Conservation (phyloP, 2,113 vertebrate genomes). For the Leptobrachium ailaonicum region DNA sequence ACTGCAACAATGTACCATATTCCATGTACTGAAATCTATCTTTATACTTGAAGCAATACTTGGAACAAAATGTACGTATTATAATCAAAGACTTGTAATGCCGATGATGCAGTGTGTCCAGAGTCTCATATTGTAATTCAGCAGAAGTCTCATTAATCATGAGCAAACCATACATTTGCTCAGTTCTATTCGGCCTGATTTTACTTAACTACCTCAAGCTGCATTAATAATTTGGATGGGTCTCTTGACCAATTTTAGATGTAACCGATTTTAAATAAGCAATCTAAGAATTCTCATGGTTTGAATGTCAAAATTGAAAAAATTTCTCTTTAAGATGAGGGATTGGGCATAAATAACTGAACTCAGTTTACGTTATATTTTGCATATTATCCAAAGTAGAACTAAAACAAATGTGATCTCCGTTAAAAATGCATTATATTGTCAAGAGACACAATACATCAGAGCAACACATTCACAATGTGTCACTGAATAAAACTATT, state of each 20-base stretch:
- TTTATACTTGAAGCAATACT: too few species aligned
- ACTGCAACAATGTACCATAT: too few species aligned
- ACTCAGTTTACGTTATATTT: not conserved
- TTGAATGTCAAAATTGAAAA: not conserved
- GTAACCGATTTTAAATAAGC: not conserved
- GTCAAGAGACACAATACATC: not conserved
- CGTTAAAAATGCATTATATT: not conserved
- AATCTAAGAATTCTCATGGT: not conserved
- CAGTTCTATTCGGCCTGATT: not conserved
- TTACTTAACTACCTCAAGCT: not conserved
- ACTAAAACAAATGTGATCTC: not conserved
- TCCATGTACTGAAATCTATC: not conserved
- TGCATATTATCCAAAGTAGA: not conserved
- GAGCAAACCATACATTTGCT: not conserved
- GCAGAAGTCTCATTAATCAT: not conserved
- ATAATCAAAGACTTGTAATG: too few species aligned
- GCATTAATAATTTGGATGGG: not conserved
- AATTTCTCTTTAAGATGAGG: not conserved
- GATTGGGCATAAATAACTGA: not conserved
- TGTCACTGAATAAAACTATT: not conserved
- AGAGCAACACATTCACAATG: not conserved
- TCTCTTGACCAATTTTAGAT: not conserved
- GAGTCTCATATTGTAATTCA: not conserved
- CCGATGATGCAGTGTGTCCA: too few species aligned
- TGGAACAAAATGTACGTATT: too few species aligned